Conservation (phyloP, 2,888 invertebrate species). For the Caradrina clavipalpis region DNA sequence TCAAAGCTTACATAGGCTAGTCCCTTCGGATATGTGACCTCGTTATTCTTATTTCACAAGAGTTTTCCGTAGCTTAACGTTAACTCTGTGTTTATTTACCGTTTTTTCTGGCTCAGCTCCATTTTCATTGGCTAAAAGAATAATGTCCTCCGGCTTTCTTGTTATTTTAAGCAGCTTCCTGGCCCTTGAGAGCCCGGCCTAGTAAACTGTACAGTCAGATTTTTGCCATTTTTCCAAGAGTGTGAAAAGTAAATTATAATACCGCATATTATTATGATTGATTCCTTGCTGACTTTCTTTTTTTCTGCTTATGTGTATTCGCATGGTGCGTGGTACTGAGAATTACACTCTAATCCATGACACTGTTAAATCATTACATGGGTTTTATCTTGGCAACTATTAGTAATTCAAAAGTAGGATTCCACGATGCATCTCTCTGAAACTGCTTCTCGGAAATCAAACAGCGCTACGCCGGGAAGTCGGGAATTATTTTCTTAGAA, state of each 20-base stretch:
- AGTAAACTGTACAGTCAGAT: neutral
- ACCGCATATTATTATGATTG: too few relatives aligned
- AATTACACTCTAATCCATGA: conserved; percentile 22
- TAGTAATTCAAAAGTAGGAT: conserved; percentile 42
- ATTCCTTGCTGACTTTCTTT: neutral
- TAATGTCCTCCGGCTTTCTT: neutral
- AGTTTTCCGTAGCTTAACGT: neutral
- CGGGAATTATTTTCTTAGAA: conserved; percentile 79
- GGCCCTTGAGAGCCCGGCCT: neutral
- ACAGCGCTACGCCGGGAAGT: conserved; percentile 77
- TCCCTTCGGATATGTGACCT: neutral
- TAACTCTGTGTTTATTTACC: neutral
- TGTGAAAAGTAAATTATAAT: neutral
- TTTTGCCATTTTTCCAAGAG: neutral
- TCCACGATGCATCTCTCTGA: conserved; percentile 47
- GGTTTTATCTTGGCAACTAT: conserved; percentile 35
- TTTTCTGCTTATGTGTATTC: neutral
- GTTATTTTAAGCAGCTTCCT: neutral
- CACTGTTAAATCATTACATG: conserved; percentile 27
- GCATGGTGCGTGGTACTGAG: neutral
- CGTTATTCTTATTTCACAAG: neutral
- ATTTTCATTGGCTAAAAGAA: too few relatives aligned
- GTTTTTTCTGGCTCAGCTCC: neutral
- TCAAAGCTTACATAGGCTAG: neutral
- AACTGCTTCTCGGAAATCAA: conserved; percentile 78